Percentiles rank a stretch among this genome's conserved stretches.
These are phyloP conservation scores for Enteromius afrohamiltoni DNA, from an alignment of 2,797 vertebrate genomes.

Conservation along the genomic window DNA sequence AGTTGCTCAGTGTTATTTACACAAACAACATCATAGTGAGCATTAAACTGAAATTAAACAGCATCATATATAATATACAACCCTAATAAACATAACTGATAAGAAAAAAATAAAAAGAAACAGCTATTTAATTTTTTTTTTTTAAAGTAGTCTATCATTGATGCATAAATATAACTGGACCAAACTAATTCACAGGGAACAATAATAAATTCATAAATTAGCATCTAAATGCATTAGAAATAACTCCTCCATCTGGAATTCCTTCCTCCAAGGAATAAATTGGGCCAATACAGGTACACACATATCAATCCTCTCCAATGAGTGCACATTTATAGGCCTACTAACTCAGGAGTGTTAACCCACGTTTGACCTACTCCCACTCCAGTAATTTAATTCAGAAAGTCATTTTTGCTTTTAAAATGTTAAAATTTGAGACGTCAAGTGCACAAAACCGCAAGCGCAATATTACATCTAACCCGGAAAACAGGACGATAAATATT, in stretches of 20 bases:
- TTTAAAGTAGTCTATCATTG: neutral
- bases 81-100: too few species aligned
- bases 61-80: too few species aligned
- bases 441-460: constrained; percentile 67
- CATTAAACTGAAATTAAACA: too few species aligned
- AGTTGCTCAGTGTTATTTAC: too few species aligned
- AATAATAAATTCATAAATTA: neutral
- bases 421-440: constrained; percentile 64
- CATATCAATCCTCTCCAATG: neutral
- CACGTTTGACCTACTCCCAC: neutral
- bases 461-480: constrained; percentile 61
- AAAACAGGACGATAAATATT: constrained; percentile 74
- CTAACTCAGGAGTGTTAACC: constrained; percentile 13
- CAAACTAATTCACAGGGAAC: neutral
- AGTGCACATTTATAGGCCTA: neutral
- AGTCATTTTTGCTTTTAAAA: constrained; percentile 60
- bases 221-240: constrained; percentile 63
- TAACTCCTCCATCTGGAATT: constrained; percentile 63
- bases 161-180: neutral
- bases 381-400: constrained; percentile 59
- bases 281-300: constrained; percentile 41
- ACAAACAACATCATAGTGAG: too few species aligned
- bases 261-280: constrained; percentile 60
- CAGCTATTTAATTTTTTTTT: too few species aligned
- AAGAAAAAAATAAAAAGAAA: too few species aligned